These are phyloP conservation scores for Hormaphis cornu DNA, from an alignment of 1,140 invertebrate species.

Conservation along the genomic window DNA sequence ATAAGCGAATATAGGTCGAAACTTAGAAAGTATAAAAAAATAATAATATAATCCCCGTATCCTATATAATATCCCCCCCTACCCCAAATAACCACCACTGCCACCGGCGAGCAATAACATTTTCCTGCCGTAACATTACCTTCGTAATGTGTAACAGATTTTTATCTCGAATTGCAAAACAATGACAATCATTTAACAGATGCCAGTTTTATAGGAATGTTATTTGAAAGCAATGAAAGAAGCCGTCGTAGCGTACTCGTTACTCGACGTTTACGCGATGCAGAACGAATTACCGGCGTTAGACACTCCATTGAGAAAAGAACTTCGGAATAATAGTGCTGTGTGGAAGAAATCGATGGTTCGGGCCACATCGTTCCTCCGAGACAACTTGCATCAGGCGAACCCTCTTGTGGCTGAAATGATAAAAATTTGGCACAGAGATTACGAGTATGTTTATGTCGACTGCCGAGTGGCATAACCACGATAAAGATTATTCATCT, in stretches of 20 bases:
- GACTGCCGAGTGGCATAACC: too few relatives aligned
- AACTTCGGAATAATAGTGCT: not conserved
- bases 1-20: too few relatives aligned
- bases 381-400: constrained; percentile 16
- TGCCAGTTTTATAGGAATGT: not conserved
- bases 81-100: not conserved
- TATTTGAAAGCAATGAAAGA: constrained; percentile 26
- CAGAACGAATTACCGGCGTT: not conserved
- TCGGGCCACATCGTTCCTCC: not conserved
- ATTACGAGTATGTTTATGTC: not conserved
- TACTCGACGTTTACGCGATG: not conserved
- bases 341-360: constrained; percentile 10
- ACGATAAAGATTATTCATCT: too few relatives aligned
- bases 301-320: constrained; percentile 17
- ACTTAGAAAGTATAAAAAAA: too few relatives aligned
- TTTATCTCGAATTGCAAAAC: not conserved
- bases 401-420: constrained; percentile 20
- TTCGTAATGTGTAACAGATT: not conserved
- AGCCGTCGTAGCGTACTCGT: not conserved
- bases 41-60: too few relatives aligned
- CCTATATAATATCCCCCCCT: not conserved
- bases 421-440: constrained; percentile 16
- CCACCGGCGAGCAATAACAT: not conserved
- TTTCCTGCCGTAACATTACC: not conserved
- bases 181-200: not conserved